phyloP scores from a whole-genome alignment of 2,888 invertebrate species.

The Unio delphinus region DNA sequence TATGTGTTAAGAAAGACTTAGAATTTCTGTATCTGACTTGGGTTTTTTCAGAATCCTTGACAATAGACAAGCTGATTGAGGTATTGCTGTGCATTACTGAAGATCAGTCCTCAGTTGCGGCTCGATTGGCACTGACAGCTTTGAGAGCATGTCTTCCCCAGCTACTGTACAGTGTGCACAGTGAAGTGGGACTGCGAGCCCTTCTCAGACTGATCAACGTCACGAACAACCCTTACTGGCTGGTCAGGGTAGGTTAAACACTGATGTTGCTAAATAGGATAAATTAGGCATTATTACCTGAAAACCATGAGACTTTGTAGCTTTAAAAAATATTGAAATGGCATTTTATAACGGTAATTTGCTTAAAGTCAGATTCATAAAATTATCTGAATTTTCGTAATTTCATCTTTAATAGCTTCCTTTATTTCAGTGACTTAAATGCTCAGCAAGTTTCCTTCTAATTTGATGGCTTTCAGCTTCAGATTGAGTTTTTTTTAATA shows the following conservation, averaged over 20 bases:
- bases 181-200: constrained; percentile 75
- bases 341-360: no score
- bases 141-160: constrained; percentile 77
- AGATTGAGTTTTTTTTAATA: no score
- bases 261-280: background rate
- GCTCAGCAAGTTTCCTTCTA: no score
- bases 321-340: no score
- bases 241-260: constrained; percentile 80
- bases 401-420: no score
- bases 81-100: constrained; percentile 64
- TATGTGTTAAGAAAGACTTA: no score
- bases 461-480: no score
- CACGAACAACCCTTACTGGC: constrained; percentile 85
- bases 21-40: background rate
- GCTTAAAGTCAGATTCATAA: no score
- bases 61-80: constrained; percentile 58
- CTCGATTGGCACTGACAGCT: constrained; percentile 80
- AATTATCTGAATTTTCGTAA: no score
- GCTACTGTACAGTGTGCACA: constrained; percentile 78
- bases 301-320: no score
- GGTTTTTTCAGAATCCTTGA: constrained; percentile 29
- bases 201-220: constrained; percentile 79
- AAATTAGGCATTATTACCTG: no score
- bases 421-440: no score
- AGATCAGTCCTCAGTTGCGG: constrained; percentile 81